Percentiles rank a stretch among this genome's conserved stretches.
Evolutionary conservation across 2,888 invertebrate species (phyloP).

Genomic region (Hemicrepidius hirtus): DNA sequence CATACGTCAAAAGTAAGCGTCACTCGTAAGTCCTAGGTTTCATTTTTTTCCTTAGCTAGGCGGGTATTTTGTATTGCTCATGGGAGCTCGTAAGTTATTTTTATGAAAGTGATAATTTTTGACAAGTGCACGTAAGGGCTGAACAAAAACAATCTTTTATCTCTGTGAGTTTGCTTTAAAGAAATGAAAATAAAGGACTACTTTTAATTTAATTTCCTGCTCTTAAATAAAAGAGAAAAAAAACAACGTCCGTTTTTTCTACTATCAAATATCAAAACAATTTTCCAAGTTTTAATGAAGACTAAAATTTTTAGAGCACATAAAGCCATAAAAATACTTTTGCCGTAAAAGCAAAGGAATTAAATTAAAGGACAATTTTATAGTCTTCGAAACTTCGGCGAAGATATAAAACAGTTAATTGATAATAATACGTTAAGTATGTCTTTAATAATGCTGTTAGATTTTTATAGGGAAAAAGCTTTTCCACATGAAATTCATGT

Average conservation of each 20-base stretch:
- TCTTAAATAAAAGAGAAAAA: not conserved
- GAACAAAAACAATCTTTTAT: too few relatives aligned
- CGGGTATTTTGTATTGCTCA: not conserved
- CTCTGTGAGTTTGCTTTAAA: not conserved
- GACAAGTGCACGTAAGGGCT: not conserved
- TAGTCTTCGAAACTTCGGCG: not conserved
- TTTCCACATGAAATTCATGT: not conserved
- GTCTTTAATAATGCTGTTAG: constrained; percentile 1
- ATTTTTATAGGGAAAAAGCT: not conserved
- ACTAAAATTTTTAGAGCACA: constrained; percentile 11
- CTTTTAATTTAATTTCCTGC: not conserved
- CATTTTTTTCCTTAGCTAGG: not conserved
- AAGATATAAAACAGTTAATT: constrained; percentile 22
- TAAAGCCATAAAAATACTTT: constrained; percentile 7
- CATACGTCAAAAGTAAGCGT: constrained; percentile 21
- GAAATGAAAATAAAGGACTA: not conserved
- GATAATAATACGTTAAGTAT: constrained; percentile 11
- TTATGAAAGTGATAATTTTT: not conserved
- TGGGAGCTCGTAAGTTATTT: constrained; percentile 10
- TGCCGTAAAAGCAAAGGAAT: constrained; percentile 9
- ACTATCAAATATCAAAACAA: not conserved
- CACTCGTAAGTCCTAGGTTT: constrained; percentile 17
- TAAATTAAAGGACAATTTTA: constrained; percentile 1
- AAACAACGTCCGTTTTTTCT: not conserved
- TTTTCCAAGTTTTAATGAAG: constrained; percentile 12